Evolutionary conservation across 2,797 vertebrate species (phyloP).

Genomic region (Tapera naevia): DNA sequence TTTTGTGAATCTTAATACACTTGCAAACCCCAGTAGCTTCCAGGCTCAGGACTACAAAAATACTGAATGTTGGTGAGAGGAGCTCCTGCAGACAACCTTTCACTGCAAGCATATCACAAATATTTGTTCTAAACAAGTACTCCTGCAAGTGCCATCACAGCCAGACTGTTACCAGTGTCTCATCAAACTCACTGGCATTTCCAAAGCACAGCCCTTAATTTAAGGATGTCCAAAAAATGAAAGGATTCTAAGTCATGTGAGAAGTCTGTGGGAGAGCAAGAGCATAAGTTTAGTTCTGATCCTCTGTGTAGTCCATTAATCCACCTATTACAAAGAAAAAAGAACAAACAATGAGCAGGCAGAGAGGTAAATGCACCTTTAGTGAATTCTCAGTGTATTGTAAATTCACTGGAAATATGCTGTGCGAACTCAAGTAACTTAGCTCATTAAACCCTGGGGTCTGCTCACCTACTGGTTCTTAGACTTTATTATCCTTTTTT

Average conservation of each 20-base stretch:
- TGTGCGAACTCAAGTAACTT: background rate
- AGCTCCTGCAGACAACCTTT: background rate
- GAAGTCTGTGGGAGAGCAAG: background rate
- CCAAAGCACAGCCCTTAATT: background rate
- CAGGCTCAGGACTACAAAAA: background rate
- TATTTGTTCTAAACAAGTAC: background rate
- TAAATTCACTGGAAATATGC: background rate
- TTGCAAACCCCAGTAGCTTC: background rate
- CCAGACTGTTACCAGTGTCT: background rate
- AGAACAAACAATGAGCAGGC: background rate
- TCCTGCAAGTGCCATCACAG: background rate
- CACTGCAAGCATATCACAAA: background rate
- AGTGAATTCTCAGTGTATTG: background rate
- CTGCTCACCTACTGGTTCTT: background rate
- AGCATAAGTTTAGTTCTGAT: background rate
- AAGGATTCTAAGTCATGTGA: background rate
- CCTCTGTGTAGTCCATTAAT: background rate
- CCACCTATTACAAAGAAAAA: background rate
- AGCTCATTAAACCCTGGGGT: background rate
- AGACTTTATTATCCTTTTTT: background rate
- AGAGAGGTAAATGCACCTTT: background rate
- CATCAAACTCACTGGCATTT: background rate
- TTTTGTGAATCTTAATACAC: background rate
- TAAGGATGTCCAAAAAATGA: background rate
- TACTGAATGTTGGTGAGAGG: background rate